These are phyloP conservation scores for Gadus macrocephalus DNA, from an alignment of 2,113 vertebrate genomes.

Conservation along the genomic window DNA sequence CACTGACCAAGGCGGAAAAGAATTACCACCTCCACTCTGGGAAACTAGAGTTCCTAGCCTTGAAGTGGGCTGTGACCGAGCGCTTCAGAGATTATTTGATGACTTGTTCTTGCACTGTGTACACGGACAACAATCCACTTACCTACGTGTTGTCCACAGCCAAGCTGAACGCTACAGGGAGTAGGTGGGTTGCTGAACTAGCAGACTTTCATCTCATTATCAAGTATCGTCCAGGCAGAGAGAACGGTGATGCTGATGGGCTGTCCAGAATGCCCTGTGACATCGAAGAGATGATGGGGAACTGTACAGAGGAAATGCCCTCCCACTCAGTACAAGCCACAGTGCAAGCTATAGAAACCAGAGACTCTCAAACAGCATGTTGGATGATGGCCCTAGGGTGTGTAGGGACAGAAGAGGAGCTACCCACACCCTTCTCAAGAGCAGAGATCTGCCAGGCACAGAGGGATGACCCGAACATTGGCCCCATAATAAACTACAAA, in stretches of 20 bases:
- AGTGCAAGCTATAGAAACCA: not conserved
- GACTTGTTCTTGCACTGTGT: no score
- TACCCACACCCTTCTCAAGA: no score
- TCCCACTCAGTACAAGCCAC: not conserved
- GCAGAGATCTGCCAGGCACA: no score
- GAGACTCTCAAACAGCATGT: not conserved
- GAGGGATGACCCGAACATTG: no score
- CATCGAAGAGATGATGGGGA: not conserved
- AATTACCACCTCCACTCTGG: not conserved
- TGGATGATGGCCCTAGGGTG: no score
- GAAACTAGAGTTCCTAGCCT: no score
- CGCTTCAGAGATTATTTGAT: no score
- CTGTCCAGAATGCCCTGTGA: not conserved
- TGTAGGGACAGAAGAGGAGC: no score
- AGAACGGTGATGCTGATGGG: constrained; percentile 1
- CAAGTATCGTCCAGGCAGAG: not conserved
- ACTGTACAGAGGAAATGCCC: not conserved
- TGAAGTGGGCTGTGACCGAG: no score
- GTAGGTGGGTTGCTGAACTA: not conserved
- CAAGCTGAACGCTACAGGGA: constrained; percentile 1
- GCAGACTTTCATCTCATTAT: not conserved
- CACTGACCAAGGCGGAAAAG: not conserved
- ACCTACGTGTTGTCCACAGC: constrained; percentile 4
- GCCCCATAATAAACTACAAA: no score
- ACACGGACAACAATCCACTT: not conserved